Evolutionary conservation across 2,113 vertebrate species (phyloP).

Genomic region (Seriola quinqueradiata): DNA sequence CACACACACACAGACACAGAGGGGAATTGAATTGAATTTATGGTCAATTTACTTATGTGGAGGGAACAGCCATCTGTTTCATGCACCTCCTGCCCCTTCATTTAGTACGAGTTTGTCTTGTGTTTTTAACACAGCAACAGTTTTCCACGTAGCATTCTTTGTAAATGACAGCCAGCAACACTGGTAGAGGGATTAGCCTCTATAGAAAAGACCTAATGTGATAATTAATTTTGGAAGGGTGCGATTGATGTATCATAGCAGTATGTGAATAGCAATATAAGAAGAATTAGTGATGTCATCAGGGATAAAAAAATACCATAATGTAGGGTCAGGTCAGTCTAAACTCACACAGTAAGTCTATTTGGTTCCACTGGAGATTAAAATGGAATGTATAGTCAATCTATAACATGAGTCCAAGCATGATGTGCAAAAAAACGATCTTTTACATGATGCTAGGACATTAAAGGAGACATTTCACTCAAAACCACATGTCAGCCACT

Average conservation of each 20-base stretch:
- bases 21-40: constrained; percentile 71
- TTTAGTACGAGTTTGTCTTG: constrained; percentile 41
- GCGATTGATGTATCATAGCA: neutral
- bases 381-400: neutral
- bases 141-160: constrained; percentile 38
- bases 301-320: constrained; percentile 6
- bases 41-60: constrained; percentile 74
- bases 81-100: constrained; percentile 38
- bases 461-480: neutral
- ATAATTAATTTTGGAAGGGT: constrained; percentile 40
- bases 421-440: neutral
- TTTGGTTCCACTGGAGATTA: neutral
- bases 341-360: neutral
- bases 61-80: constrained; percentile 68
- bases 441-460: neutral
- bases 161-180: constrained; percentile 26
- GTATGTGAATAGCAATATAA: neutral
- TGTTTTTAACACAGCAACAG: constrained; percentile 50
- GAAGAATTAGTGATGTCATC: neutral
- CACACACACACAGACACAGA: neutral
- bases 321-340: neutral
- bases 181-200: constrained; percentile 12
- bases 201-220: neutral
- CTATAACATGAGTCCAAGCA: neutral
- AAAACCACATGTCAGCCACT: neutral